phyloP scores from a whole-genome alignment of 2,113 vertebrate genomes.

The Pogonocichla stellata region DNA sequence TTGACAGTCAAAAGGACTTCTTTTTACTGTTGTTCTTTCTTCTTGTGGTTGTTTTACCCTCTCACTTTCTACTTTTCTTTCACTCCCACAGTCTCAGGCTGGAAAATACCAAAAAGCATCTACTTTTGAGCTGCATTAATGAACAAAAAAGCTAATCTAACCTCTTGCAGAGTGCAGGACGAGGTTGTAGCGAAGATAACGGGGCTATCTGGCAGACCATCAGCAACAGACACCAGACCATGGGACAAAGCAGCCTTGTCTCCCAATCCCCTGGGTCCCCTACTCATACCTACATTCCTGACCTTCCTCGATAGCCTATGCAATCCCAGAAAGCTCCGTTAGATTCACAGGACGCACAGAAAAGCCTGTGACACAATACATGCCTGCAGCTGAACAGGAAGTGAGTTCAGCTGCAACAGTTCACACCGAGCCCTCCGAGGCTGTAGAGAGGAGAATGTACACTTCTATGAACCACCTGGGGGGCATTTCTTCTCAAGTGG shows the following conservation, averaged over 20 bases:
- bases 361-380: neutral
- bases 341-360: neutral
- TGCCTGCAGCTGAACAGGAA: neutral
- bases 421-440: neutral
- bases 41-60: neutral
- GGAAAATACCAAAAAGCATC: neutral
- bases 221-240: neutral
- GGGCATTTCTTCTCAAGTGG: neutral
- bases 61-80: neutral
- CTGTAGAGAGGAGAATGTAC: rapidly evolving
- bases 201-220: neutral
- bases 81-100: neutral
- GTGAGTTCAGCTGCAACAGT: neutral
- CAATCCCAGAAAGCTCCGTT: neutral
- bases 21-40: neutral
- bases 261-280: neutral
- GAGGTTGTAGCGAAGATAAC: neutral
- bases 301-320: neutral
- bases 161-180: neutral
- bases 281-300: neutral
- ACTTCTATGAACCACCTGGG: neutral
- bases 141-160: neutral
- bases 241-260: neutral
- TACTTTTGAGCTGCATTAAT: neutral
- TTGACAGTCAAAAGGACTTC: neutral